Base-by-base conservation (phyloP, 2,888 invertebrate species). In the Chydorus sphaericus region DNA sequence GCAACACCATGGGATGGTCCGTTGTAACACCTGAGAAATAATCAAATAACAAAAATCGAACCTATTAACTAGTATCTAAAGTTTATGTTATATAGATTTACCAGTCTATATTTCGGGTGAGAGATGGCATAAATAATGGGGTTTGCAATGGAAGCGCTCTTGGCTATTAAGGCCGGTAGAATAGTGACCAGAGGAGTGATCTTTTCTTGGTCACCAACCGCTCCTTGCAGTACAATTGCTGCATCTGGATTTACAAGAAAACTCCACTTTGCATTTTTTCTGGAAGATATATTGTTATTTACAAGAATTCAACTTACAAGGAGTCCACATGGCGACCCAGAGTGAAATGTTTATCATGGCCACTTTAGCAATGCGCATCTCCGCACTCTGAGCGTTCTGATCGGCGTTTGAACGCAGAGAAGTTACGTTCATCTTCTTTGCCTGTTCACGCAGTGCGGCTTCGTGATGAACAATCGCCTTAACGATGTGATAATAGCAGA, bases 351-450 rank as follows among this genome's bases (percentile, higher is more conserved):
- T 70, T 60, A 67, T 67, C 61, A 71, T 63, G 23, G 71, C 70
- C 37, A 72, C 36, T 77, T 89, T 89, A 57, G 89, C 89, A 63
- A 89, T 71, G 75, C 88, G 87, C 69, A 83, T 84, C 71, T 89
- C 89, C 8, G 88, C 85, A 65, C 86, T 87, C 54, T 57, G 57
- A 52, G 84, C 83, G 64, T 80, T 80, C 11, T 80, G 77, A 61
- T 81, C 79, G 16, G 63, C 63, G 66, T 87, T 85, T 30, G 86
- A 85, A 67, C 89, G 77, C 56, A 90, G 75, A 36, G 88, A 88
- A 60, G 88, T 84, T 6, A 90, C 90, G 70, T 90, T 90, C 90
- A 90, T 90, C 72, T 90, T 90, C 71, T 89, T 89, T 55, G 90
- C 90, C 71, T 90, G 89, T 69, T 88, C 89, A 63, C 86, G 77